Evolutionary conservation across 2,113 vertebrate genomes (phyloP), one percentile per base, ranked within the genome.

Genomic region (Proterorhinus semilunaris): DNA sequence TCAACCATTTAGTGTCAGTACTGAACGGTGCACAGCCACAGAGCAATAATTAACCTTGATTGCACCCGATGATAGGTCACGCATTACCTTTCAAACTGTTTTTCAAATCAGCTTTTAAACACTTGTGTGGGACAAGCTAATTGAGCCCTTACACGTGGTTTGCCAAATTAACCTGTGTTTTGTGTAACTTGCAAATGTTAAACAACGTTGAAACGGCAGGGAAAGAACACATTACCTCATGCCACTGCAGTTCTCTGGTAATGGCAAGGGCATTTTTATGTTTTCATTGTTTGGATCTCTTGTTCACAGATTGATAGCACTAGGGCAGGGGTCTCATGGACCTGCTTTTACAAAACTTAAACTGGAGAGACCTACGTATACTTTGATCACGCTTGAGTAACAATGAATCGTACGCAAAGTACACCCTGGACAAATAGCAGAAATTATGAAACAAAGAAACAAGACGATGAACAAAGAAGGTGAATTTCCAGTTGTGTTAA

Each of bases 61-160:
- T 63, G 15, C 7, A 7, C 52, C 2, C 63, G 79, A 69, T 81
- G 12, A 69, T 12, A 69, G 57, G 9, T 15, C 8, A 71, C 50
- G 53, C 43, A 15, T 57, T 45, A 58, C 21, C 49, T 69, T 66
- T 74, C 6, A 51, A 44, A 52, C 48, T 50, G 43, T 15, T n/a
- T 12, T 57, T 44, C 16, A 36, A 16, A 68, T 67, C 11, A 1
- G 46, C 48, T n/a, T 76, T 72, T 46, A 55, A 49, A 36, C 44
- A 16, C 44, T 47, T 55, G 10, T 2, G 12, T 52, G 2, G 46
- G 46, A 47, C 6, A 7, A 10, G 7, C 27, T 36, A 36, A 36
- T 36, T 36, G 27, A 36, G 27, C 27, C 27, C 27, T 27, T 36
- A 5, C 27, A 36, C 27, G 4, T 36, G 27, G 27, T 36, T 36